Evolutionary conservation across 2,888 invertebrate species (phyloP).

Genomic region (Julus scanicus): DNA sequence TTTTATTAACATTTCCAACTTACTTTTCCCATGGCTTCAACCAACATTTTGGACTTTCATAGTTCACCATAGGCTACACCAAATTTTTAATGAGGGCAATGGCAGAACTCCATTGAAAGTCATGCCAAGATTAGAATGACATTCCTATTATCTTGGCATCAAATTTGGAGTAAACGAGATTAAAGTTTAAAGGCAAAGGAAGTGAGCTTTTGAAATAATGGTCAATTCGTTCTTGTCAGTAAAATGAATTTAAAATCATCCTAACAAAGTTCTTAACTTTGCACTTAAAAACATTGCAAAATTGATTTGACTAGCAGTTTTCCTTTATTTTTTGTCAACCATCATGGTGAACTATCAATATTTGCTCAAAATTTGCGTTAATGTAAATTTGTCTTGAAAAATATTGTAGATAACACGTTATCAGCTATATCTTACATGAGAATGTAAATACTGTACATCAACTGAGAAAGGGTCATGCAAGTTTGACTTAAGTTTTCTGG

Average conservation of each 20-base stretch:
- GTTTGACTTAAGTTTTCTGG: too few species aligned
- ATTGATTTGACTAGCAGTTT: neutral
- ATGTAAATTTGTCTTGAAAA: neutral
- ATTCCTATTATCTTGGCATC: neutral
- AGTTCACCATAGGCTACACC: neutral
- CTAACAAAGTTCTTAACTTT: neutral
- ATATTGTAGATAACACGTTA: neutral
- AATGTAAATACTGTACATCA: neutral
- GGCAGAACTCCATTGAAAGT: neutral
- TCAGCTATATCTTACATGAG: neutral
- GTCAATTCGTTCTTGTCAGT: neutral
- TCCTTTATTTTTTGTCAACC: too few species aligned
- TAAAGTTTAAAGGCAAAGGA: neutral
- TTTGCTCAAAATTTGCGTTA: neutral
- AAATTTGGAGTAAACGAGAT: neutral
- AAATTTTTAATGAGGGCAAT: neutral
- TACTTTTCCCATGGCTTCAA: too few species aligned
- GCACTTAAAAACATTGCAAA: neutral
- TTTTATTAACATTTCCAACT: neutral
- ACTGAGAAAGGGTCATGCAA: too few species aligned
- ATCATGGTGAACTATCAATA: neutral
- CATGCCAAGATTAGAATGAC: neutral
- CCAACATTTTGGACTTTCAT: neutral
- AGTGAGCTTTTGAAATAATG: conserved; percentile 13
- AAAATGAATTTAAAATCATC: conserved; percentile 4